Evolutionary conservation across 1,140 invertebrate species (phyloP), one percentile per base, ranked within the genome.

Genomic region (Aphidius ervi): DNA sequence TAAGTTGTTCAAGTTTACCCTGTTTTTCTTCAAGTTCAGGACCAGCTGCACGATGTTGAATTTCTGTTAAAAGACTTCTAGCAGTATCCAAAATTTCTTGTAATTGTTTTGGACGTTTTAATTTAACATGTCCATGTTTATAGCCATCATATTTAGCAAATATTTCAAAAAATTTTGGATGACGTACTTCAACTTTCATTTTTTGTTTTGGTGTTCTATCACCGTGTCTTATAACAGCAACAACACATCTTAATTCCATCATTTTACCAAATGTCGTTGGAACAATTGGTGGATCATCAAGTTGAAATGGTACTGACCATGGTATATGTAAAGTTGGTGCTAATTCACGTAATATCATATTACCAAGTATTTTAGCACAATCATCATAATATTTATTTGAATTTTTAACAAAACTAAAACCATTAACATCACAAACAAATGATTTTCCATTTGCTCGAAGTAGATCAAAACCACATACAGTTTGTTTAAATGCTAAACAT

Each of bases 381-480:
- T 99, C 98, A 78, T 99, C 97, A 75, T 99, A 99, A 81, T 99
- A 99, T 75, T 99, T 99, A 73, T 94, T 95, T 1, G 97, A 99
- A 76, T 98, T 99, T 75, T 99, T 99, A 6, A 99, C 98, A 81
- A 99, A 99, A 74, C 95, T 98, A 78, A 99, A 99, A 3, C 98
- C 98, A 82, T 99, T 99, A 0, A 99, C 97, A 83, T 99, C 98
- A 81, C 97, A 99, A 0, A 99, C 98, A 77, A 95, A 99, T 1
- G 96, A 99, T 76, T 96, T 95, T 23, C 97, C 97, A 82, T 97
- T 98, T 20, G 97, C 96, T 73, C 97, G 91, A 10, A 99, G 82
- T 40, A 99, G 85, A 86, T 99, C 98, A 81, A 99, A 99, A 10
- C 98, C 98, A 81, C 98, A 99, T 4, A 99, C 97, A 46, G 95